Evolutionary conservation across 1,140 invertebrate species (phyloP), one percentile per base, ranked within the genome.

Genomic region (Sycobia sp.): DNA sequence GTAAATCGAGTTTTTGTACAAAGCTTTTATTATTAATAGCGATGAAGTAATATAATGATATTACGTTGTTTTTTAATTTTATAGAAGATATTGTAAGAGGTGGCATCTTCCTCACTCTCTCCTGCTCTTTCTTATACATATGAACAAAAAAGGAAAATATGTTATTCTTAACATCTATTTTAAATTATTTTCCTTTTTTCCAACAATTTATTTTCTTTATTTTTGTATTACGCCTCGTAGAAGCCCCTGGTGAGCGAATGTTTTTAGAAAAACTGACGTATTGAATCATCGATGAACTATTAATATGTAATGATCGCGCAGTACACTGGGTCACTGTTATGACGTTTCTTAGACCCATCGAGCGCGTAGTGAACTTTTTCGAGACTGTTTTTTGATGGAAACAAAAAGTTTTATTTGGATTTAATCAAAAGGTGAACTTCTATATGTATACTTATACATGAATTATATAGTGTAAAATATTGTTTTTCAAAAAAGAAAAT

Each of bases 51-150:
- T 78, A 80, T 76, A 61, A 72, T 73, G 64, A 78, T 77, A 80
- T 80, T 81, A 78, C 75, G 76, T 80, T 80, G 76, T 79, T 80
- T 80, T 79, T 79, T 80, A 80, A 80, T 80, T 80, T 80, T 80
- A 79, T 80, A 78, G 69, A 58, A 51, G 25, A 70, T 69, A 69
- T 71, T 69, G 64, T 54, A 59, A 65, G 38, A 65, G 55, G 49
- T 65, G 62, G 39, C 62, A 65, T 65, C 47, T 65, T 65, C 55
- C 62, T 59, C 55, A 58, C 50, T 65, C 62, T 63, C 62, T 65
- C 55, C 55, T 65, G 62, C 55, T 47, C 39, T 46, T 64, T 64
- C 38, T 64, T 71, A 69, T 72, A 55, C 57, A 66, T 13, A 70
- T 49, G 62, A 62, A 56, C 13, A 59, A 29, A 63, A 55, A 32